Base-by-base conservation (phyloP, 2,888 invertebrate species). In the Oscheius myriophilus region DNA sequence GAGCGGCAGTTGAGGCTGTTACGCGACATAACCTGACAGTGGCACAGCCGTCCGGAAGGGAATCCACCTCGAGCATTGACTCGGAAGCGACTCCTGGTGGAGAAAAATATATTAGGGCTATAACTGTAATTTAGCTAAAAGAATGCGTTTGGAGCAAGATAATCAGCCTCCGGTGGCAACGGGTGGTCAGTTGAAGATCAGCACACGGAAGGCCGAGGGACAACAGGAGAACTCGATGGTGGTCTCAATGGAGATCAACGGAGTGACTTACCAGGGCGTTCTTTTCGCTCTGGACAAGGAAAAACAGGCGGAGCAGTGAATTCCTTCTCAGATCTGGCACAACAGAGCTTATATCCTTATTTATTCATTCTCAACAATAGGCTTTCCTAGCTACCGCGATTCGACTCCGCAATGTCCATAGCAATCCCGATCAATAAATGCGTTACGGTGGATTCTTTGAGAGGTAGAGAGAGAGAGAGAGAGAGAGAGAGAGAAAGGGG, bases 171-270 rank as follows among this genome's bases (percentile, higher is more conserved):
- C 33, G 2, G 46, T 54, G 4, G 42, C 57, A 18, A 55, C 69
- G 12, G 46, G 68, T 33, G 59, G 71, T 21, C 54, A 66, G 64
- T 55, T 75, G 26, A 75, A 75, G 51, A 75, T 75, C 59, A 62
- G 59, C 21, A 65, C 69, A 16, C 52, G 65, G 21, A 69, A 69
- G 45, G 41, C 69, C 3, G 76, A 77, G 49, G 69, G 68, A 23
- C 66, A 70, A 43, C 18, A 52, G 23, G 81, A 82, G 33, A 76
- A 77, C 51, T 94, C 95, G 67, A 89, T 97, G 76, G 92, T 93
- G 46, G 95, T 97, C 42, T 94, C 93, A 84, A 94, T 98, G 92
- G 95, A 97, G 88, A 90, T 97, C 73, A 96, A 97, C 87, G 96
- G 96, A 53, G 91, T 93, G 63, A 92, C 93, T 88, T 98, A 96